A percentile compares a stretch with the other conserved stretches of the same genome.
phyloP scores from a whole-genome alignment of 1,140 invertebrate species.

The Brachionus angularis region DNA sequence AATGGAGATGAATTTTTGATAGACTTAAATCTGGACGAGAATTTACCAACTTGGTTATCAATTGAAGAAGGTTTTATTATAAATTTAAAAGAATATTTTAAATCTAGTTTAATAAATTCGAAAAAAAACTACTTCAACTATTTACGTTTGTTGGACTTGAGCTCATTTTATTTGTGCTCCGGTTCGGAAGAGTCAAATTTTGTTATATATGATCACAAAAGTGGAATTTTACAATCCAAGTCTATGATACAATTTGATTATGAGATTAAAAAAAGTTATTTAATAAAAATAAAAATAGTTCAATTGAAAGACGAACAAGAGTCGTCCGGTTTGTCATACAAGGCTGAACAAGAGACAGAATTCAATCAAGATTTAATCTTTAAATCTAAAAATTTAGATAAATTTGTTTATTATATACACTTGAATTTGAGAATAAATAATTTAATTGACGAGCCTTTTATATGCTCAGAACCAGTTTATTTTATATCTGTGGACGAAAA shows the following conservation, averaged over 20 bases:
- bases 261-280: conserved; percentile 13
- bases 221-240: background rate
- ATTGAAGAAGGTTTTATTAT: conserved; percentile 8
- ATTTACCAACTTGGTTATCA: conserved; percentile 4
- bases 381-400: background rate
- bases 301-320: background rate
- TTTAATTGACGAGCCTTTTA: conserved; percentile 31
- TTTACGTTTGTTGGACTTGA: too few species aligned
- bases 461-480: conserved; percentile 4
- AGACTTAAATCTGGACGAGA: background rate
- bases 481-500: conserved; percentile 13
- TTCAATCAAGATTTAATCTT: conserved; percentile 12
- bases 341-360: too few species aligned
- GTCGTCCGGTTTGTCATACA: too few species aligned
- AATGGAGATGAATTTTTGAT: conserved; percentile 35
- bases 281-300: background rate
- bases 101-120: background rate
- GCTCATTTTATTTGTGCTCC: too few species aligned
- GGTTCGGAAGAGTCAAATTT: background rate
- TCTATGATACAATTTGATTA: conserved; percentile 39
- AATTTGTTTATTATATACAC: conserved; percentile 9
- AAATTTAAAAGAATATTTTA: conserved; percentile 6
- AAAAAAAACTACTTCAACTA: too few species aligned
- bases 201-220: background rate
- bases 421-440: background rate